phyloP scores from a whole-genome alignment of 2,888 invertebrate genomes.

The Pterostichus madidus region DNA sequence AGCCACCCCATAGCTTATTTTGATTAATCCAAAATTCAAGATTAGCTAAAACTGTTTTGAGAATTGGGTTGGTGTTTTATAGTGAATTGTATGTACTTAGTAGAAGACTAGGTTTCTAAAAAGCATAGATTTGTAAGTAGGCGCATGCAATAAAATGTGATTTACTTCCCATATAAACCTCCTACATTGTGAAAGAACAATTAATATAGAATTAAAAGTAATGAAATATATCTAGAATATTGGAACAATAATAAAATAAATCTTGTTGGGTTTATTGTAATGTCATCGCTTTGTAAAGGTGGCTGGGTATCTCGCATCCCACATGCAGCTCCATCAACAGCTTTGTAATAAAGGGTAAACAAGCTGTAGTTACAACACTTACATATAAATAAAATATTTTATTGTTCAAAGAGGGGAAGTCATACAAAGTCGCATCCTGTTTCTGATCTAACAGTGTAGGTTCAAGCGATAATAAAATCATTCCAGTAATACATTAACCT shows the following conservation, averaged over 20 bases:
- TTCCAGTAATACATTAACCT: conserved; percentile 51
- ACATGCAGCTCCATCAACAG: conserved; percentile 13
- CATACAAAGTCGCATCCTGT: conserved; percentile 50
- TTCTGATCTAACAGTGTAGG: conserved; percentile 3
- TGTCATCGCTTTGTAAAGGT: conserved; percentile 41
- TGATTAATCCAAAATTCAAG: no score
- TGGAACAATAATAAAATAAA: conserved; percentile 53
- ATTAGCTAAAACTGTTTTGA: no score
- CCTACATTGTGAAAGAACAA: conserved; percentile 29
- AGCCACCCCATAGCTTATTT: no score
- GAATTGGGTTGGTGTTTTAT: no score
- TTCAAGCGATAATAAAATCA: conserved; percentile 56
- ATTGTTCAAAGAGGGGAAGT: conserved; percentile 57
- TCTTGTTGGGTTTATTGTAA: conserved; percentile 11
- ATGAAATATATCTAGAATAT: conserved; percentile 51
- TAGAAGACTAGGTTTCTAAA: no score
- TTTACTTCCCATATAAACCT: neutral
- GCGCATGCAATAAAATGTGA: conserved; percentile 18
- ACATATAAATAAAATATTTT: conserved; percentile 61
- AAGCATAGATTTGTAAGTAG: neutral
- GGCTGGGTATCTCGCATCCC: neutral
- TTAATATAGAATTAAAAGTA: conserved; percentile 46
- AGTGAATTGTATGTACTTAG: no score
- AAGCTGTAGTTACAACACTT: conserved; percentile 58
- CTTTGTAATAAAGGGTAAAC: conserved; percentile 58